Evolutionary conservation across 2,888 invertebrate genomes (phyloP).

Genomic region (Adela reaumurella): DNA sequence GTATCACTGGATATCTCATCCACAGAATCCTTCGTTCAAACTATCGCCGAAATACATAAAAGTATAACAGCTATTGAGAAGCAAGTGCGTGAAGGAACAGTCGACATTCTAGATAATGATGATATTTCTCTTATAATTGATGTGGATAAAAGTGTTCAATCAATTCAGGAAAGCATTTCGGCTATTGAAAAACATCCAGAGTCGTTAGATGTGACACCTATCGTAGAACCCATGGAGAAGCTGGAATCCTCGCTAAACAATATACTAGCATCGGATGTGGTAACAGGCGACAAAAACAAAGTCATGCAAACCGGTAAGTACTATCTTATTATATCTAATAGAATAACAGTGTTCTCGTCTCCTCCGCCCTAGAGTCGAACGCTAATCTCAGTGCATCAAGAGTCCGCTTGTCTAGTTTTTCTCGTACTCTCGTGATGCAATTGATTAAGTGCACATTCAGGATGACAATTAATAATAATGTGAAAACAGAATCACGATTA

Average conservation of each 20-base stretch:
- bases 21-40: constrained; percentile 32
- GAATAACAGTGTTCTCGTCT: too few species aligned
- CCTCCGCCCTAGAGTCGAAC: too few species aligned
- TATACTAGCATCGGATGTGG: constrained; percentile 20
- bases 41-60: constrained; percentile 32
- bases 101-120: constrained; percentile 18
- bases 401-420: too few species aligned
- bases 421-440: too few species aligned
- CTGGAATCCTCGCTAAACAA: constrained; percentile 26
- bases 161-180: constrained; percentile 29
- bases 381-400: too few species aligned
- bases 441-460: too few species aligned
- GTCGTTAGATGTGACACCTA: constrained; percentile 19
- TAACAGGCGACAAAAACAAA: constrained; percentile 13
- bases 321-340: constrained; percentile 1
- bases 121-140: constrained; percentile 27
- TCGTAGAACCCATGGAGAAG: constrained; percentile 25
- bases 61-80: constrained; percentile 25
- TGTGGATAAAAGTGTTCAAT: constrained; percentile 32
- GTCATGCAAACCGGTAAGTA: constrained; percentile 24
- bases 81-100: constrained; percentile 21
- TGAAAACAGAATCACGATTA: too few species aligned
- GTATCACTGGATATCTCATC: constrained; percentile 27
- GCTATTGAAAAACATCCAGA: constrained; percentile 23
- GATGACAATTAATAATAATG: too few species aligned